Evolutionary conservation across 2,797 vertebrate genomes (phyloP).

Genomic region (Acanthurus lineatus): DNA sequence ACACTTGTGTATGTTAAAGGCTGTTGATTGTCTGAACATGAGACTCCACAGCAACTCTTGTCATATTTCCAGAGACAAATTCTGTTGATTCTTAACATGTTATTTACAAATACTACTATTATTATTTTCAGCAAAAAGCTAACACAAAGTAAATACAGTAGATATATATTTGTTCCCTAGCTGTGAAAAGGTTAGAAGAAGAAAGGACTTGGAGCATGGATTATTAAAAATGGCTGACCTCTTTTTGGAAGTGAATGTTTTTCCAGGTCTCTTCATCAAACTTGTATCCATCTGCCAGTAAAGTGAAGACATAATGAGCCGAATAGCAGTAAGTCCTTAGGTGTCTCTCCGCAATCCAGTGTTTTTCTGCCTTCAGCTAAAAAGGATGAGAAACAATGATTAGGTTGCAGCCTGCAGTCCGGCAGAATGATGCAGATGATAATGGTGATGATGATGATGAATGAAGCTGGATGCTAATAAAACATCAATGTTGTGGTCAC

Average conservation of each 20-base stretch:
- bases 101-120: too few species aligned
- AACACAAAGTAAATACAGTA: too few species aligned
- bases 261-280: slow-evolving; percentile 90
- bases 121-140: too few species aligned
- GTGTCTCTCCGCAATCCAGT: slow-evolving; percentile 77
- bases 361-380: slow-evolving; percentile 85
- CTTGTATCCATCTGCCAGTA: slow-evolving; percentile 92
- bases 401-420: background rate
- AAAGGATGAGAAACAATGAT: slow-evolving; percentile 47
- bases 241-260: slow-evolving; percentile 88
- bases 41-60: background rate
- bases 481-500: background rate
- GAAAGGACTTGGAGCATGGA: background rate
- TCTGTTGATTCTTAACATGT: background rate
- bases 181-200: background rate
- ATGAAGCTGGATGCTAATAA: background rate
- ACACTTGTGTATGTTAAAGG: background rate
- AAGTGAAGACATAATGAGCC: slow-evolving; percentile 89
- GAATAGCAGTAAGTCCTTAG: slow-evolving; percentile 92
- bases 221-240: slow-evolving; percentile 80
- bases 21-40: slow-evolving; percentile 12
- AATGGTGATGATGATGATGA: too few species aligned
- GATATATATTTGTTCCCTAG: background rate
- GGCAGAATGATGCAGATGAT: background rate
- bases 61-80: background rate